phyloP scores from a whole-genome alignment of 2,888 invertebrate species.

The Latrodectus hesperus region DNA sequence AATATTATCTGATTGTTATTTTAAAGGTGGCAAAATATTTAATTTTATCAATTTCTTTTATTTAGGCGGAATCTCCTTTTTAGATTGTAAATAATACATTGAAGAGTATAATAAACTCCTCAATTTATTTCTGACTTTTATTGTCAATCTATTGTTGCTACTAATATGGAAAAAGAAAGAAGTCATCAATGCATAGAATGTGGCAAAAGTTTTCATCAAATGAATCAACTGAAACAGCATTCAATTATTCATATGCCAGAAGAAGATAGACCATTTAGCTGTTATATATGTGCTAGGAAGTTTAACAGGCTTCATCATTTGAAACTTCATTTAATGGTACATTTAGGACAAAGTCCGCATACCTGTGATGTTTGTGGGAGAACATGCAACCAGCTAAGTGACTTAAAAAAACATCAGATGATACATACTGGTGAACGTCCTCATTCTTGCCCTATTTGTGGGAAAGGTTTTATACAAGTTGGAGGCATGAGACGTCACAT shows the following conservation, averaged over 20 bases:
- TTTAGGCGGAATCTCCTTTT: too few relatives aligned
- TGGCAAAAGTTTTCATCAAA: conserved; percentile 64
- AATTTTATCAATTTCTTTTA: too few relatives aligned
- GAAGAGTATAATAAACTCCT: neutral
- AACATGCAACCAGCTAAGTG: conserved; percentile 76
- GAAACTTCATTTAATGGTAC: conserved; percentile 62
- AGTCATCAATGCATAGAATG: conserved; percentile 43
- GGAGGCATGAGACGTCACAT: conserved; percentile 62
- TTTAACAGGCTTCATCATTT: conserved; percentile 66
- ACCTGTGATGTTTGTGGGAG: conserved; percentile 75
- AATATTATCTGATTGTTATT: too few relatives aligned
- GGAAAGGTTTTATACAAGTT: conserved; percentile 74
- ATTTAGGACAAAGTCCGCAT: conserved; percentile 61
- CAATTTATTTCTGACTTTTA: neutral
- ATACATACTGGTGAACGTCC: conserved; percentile 75
- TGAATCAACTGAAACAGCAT: conserved; percentile 62
- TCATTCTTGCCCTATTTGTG: conserved; percentile 74
- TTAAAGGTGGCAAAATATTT: too few relatives aligned
- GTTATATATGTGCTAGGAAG: conserved; percentile 60
- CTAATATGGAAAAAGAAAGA: conserved; percentile 51
- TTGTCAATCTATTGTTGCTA: neutral
- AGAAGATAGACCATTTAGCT: conserved; percentile 61
- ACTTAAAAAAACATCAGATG: conserved; percentile 75
- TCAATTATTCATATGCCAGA: conserved; percentile 60
- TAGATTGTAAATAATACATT: too few relatives aligned